Percentiles rank a stretch among this genome's conserved stretches.
Conservation (phyloP, 1,140 invertebrate genomes). For the Drosophila athabasca region DNA sequence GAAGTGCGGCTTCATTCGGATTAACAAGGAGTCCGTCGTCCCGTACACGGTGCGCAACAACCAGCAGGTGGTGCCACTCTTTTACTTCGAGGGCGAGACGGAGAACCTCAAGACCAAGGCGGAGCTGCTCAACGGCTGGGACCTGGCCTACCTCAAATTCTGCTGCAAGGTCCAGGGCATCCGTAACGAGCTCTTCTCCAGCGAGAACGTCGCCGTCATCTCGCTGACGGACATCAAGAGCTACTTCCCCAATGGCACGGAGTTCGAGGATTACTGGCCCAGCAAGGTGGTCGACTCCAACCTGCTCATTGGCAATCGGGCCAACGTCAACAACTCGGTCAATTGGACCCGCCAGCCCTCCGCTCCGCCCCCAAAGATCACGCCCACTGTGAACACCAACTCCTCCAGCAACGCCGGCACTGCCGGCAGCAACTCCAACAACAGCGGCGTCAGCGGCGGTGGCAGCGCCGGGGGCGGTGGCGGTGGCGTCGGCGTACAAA, state of each 20-base stretch:
- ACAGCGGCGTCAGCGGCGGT: conserved; percentile 44
- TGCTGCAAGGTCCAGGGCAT: conserved; percentile 97
- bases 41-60: conserved; percentile 94
- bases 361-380: conserved; percentile 82
- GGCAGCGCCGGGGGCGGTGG: conserved; percentile 1
- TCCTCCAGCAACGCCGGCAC: conserved; percentile 49
- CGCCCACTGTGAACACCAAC: not conserved
- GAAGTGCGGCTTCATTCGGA: conserved; percentile 96
- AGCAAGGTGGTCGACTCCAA: conserved; percentile 92
- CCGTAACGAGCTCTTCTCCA: conserved; percentile 94
- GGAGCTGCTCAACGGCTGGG: conserved; percentile 94
- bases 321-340: conserved; percentile 85
- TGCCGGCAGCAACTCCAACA: conserved; percentile 8
- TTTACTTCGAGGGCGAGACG: conserved; percentile 96
- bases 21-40: conserved; percentile 96
- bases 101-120: conserved; percentile 94
- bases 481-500: conserved; percentile 28
- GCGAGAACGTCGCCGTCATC: conserved; percentile 94
- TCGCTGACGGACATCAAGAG: conserved; percentile 94
- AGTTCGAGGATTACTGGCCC: conserved; percentile 96
- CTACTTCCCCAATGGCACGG: conserved; percentile 94
- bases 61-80: conserved; percentile 95
- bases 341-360: conserved; percentile 87
- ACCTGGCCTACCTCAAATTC: conserved; percentile 95
- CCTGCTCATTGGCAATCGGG: conserved; percentile 87